Base-by-base conservation (phyloP, 2,888 invertebrate species). In the Spodoptera picta region DNA sequence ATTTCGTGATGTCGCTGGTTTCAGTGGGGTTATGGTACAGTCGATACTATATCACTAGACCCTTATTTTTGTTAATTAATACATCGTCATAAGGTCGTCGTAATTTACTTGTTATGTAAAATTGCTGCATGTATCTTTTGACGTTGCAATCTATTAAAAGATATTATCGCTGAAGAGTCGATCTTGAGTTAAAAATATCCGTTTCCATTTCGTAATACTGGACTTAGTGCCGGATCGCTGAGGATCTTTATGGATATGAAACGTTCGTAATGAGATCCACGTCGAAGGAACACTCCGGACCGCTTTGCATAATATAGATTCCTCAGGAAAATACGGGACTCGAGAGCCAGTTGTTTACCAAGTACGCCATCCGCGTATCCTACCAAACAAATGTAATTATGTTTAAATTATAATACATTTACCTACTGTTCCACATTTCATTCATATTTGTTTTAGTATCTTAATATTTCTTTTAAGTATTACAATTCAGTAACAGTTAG, bases 221-320 rank as follows among this genome's bases (percentile, higher is more conserved):
- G 53, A 55, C 54, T 44, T 45, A 58, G 44, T 51, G 45, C 45
- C 48, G 52, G 51, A 52, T 60, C 54, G 51, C 57, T 58, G 31
- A 24, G 45, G 11, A 59, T 57, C 52, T 55, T 68, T 68, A 78
- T 75, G 56, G 53, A 75, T 57, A 75, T 64, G 60, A 70, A 77
- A 70, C 59, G 60, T 41, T 59, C 62, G 59, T 62, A 74, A 78
- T 75, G 71, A 74, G 69, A 65, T 65, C 60, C 55, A 51, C 48
- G 42, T 55, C 47, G 54, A 55, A 70, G 45, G 48, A 74, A 66
- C 49, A 64, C 61, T 64, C 54, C 55, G 36, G 48, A 62, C 45
- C 67, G 58, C 57, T 78, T 77, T 75, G 44, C 74, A 72, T 74
- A 76, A 65, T 76, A 73, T 65, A 62, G 57, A 72, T 58, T 58